These are phyloP conservation scores for Fukomys damarensis DNA, from an alignment of 2,113 vertebrate genomes.

Conservation along the genomic window DNA sequence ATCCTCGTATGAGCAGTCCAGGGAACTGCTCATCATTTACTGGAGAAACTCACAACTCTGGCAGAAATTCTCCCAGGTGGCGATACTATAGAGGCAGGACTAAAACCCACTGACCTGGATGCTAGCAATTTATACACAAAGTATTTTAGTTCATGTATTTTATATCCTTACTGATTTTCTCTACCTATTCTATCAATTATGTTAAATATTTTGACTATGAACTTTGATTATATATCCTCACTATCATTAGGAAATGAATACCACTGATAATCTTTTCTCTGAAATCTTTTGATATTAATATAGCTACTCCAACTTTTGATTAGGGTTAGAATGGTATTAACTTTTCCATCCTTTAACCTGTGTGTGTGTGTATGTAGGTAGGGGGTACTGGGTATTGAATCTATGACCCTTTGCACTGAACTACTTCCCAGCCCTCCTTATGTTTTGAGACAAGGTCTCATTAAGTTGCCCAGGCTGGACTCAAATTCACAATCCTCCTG, in stretches of 20 bases:
- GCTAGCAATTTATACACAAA: background rate
- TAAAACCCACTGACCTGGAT: background rate
- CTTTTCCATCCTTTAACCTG: background rate
- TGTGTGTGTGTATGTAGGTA: background rate
- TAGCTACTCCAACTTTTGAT: background rate
- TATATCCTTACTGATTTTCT: background rate
- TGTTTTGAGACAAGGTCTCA: background rate
- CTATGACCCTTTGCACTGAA: background rate
- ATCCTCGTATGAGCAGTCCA: background rate
- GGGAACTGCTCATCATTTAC: background rate
- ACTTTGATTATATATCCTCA: background rate
- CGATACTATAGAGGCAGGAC: background rate
- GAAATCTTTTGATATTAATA: constrained; percentile 9
- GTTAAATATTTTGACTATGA: background rate
- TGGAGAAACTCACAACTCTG: background rate
- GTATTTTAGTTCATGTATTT: background rate
- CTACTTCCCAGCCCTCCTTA: background rate
- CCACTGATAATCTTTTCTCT: background rate
- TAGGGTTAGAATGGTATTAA: background rate
- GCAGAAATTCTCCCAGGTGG: background rate
- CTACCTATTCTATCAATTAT: background rate
- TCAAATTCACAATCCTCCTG: background rate
- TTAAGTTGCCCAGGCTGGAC: background rate
- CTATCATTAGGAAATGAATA: background rate
- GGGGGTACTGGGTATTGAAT: background rate